Evolutionary conservation across 2,888 invertebrate genomes (phyloP).

Genomic region (Eudemis profundana): DNA sequence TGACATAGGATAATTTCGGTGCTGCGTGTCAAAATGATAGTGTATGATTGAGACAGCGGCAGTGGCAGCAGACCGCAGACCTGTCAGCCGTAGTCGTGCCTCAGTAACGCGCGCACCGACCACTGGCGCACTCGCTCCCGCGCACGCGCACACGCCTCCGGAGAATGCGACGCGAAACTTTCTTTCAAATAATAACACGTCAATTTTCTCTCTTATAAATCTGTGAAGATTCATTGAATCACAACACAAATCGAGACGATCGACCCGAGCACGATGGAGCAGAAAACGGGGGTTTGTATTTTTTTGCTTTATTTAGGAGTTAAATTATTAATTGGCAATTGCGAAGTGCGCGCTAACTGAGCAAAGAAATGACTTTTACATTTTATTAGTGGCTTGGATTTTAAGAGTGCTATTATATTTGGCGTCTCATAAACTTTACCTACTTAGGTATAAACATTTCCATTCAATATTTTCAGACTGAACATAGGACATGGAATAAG

Average conservation of each 20-base stretch:
- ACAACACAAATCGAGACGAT: neutral
- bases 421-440: neutral
- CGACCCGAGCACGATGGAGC: slow-evolving; percentile 20
- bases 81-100: slow-evolving; percentile 18
- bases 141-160: slow-evolving; percentile 58
- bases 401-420: neutral
- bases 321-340: slow-evolving; percentile 21
- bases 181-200: slow-evolving; percentile 46
- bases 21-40: neutral
- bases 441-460: neutral
- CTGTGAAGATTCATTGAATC: slow-evolving; percentile 10
- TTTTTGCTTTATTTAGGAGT: slow-evolving; percentile 1
- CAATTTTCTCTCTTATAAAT: slow-evolving; percentile 7
- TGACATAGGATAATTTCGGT: slow-evolving; percentile 6
- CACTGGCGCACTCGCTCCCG: slow-evolving; percentile 60
- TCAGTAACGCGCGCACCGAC: slow-evolving; percentile 63
- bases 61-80: slow-evolving; percentile 23
- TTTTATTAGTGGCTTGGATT: neutral
- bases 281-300: slow-evolving; percentile 36
- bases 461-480: neutral
- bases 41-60: slow-evolving; percentile 5
- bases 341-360: slow-evolving; percentile 26
- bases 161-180: slow-evolving; percentile 51
- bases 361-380: neutral
- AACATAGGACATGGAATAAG: too few relatives aligned